Evolutionary conservation across 2,888 invertebrate genomes (phyloP).

Genomic region (Syrphus vitripennis): DNA sequence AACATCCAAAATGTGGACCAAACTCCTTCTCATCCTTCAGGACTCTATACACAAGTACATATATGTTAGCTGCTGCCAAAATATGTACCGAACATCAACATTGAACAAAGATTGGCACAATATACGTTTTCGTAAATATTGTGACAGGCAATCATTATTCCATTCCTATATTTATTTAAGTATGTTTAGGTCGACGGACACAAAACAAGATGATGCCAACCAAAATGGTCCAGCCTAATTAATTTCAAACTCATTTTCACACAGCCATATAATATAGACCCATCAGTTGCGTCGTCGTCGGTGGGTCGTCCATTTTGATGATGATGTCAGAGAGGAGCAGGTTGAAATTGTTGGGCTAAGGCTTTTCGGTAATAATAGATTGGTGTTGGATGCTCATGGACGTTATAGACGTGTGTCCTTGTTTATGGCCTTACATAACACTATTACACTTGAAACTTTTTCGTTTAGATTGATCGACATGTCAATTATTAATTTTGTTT

Average conservation of each 20-base stretch:
- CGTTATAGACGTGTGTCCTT: background rate
- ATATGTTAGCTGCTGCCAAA: background rate
- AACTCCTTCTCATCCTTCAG: background rate
- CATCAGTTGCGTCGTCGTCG: no score
- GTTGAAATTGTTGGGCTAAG: no score
- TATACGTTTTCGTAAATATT: constrained; percentile 13
- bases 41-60: no score
- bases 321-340: background rate
- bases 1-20: constrained; percentile 44
- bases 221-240: constrained; percentile 1
- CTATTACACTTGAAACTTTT: background rate
- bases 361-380: background rate
- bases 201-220: background rate
- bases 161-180: no score
- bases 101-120: background rate
- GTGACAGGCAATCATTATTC: constrained; percentile 12
- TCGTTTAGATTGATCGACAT: constrained; percentile 12
- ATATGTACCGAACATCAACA: background rate
- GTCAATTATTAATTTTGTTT: constrained; percentile 13
- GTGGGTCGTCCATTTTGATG: no score
- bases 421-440: background rate
- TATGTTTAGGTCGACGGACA: background rate
- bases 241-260: constrained; percentile 5
- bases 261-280: background rate
- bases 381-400: background rate